These are phyloP conservation scores for Hemiscyllium ocellatum DNA, from an alignment of 2,113 vertebrate genomes.

Conservation along the genomic window DNA sequence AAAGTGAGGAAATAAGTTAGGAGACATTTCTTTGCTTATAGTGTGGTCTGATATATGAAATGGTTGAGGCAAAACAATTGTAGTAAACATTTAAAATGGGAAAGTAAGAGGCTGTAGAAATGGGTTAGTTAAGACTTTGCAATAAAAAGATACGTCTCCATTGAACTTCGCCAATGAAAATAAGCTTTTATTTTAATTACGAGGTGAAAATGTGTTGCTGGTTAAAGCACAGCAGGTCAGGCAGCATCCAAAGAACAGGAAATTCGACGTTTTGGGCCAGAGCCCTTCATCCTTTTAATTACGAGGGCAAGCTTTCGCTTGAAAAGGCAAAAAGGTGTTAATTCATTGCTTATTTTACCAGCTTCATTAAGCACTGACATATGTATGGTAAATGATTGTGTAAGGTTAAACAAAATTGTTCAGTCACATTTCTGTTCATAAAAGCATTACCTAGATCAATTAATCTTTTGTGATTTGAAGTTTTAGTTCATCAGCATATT, in stretches of 20 bases:
- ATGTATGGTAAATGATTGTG: background rate
- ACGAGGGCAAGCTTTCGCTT: conserved; percentile 39
- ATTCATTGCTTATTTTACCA: conserved; percentile 39
- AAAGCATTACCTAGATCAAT: conserved; percentile 1
- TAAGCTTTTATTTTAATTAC: background rate
- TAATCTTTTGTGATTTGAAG: background rate
- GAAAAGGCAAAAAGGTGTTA: background rate
- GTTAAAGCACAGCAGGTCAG: too few relatives aligned
- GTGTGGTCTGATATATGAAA: background rate
- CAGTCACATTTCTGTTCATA: background rate
- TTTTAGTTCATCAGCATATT: conserved; percentile 6
- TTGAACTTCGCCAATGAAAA: background rate
- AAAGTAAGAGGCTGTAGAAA: background rate
- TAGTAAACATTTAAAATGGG: background rate
- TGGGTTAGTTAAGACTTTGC: background rate
- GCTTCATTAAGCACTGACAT: conserved; percentile 27
- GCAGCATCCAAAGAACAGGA: too few relatives aligned
- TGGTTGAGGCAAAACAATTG: background rate
- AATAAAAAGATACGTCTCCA: background rate
- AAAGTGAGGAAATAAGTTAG: background rate
- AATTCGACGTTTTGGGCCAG: too few relatives aligned
- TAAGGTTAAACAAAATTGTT: conserved; percentile 38
- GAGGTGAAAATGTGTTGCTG: too few relatives aligned
- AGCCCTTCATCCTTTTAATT: too few relatives aligned
- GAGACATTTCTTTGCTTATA: background rate